Percentiles rank a stretch among this genome's conserved stretches.
phyloP scores from a whole-genome alignment of 2,888 invertebrate genomes.

The Archips crataeganus region DNA sequence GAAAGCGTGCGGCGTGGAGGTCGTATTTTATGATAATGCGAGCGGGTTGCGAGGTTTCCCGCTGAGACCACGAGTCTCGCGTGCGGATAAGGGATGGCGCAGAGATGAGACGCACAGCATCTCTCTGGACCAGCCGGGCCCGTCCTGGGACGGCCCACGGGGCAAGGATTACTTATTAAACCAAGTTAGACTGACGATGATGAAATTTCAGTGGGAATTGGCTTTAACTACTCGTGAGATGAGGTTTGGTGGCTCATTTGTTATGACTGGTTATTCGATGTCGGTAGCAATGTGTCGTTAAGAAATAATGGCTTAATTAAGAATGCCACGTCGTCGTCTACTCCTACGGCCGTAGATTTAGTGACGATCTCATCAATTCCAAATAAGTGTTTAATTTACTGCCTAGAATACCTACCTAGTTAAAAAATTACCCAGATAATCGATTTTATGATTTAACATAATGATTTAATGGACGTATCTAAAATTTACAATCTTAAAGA shows the following conservation, averaged over 20 bases:
- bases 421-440: too few species aligned
- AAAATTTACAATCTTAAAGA: too few species aligned
- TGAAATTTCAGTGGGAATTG: conserved; percentile 85
- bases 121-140: conserved; percentile 74
- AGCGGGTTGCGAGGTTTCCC: conserved; percentile 68
- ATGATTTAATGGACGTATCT: too few species aligned
- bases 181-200: conserved; percentile 83
- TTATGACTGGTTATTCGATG: conserved; percentile 55
- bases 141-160: conserved; percentile 76
- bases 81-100: conserved; percentile 73
- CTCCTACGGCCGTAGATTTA: background rate
- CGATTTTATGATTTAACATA: too few species aligned
- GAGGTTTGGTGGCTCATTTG: conserved; percentile 77
- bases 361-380: too few species aligned
- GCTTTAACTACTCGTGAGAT: conserved; percentile 77
- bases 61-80: conserved; percentile 66
- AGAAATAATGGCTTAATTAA: background rate
- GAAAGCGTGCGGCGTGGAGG: conserved; percentile 50
- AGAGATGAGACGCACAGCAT: conserved; percentile 73
- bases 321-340: background rate
- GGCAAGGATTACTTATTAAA: conserved; percentile 80
- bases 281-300: background rate
- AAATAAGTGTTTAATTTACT: too few species aligned
- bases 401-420: too few species aligned
- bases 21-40: conserved; percentile 65